A percentile compares a stretch with the other conserved stretches of the same genome.
Evolutionary conservation across 2,797 vertebrate genomes (phyloP).

Genomic region (Allobates femoralis): DNA sequence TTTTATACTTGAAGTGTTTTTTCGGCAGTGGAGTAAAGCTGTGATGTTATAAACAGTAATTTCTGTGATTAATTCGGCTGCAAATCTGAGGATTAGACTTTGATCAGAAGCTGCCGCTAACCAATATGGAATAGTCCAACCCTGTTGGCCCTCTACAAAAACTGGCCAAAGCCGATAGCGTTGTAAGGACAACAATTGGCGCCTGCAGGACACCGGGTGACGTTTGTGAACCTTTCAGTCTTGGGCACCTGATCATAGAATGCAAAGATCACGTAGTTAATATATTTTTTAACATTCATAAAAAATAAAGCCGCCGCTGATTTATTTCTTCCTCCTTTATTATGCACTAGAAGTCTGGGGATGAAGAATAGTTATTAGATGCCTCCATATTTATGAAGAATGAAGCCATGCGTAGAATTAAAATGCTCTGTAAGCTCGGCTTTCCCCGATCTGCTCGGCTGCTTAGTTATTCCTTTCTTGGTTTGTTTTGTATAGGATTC

Average conservation of each 20-base stretch:
- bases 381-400: conserved; percentile 3
- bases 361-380: not conserved
- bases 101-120: conserved; percentile 3
- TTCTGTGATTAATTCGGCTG: conserved; percentile 15
- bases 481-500: conserved; percentile 25
- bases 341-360: not conserved
- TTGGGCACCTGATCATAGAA: not conserved
- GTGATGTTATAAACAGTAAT: conserved; percentile 9
- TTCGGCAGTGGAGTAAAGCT: not conserved
- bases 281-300: no score
- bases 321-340: not conserved
- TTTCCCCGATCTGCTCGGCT: not conserved
- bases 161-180: not conserved
- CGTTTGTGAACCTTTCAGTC: not conserved
- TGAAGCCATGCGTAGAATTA: not conserved
- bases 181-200: not conserved
- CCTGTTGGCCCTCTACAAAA: not conserved
- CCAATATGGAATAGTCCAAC: conserved; percentile 25
- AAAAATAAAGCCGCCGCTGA: not conserved
- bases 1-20: not conserved
- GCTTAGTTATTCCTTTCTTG: not conserved
- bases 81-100: conserved; percentile 40
- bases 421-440: not conserved
- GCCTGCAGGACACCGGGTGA: not conserved
- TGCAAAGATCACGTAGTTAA: not conserved